These are phyloP conservation scores for Tanypteryx hageni DNA, from an alignment of 2,888 invertebrate species.

Conservation along the genomic window DNA sequence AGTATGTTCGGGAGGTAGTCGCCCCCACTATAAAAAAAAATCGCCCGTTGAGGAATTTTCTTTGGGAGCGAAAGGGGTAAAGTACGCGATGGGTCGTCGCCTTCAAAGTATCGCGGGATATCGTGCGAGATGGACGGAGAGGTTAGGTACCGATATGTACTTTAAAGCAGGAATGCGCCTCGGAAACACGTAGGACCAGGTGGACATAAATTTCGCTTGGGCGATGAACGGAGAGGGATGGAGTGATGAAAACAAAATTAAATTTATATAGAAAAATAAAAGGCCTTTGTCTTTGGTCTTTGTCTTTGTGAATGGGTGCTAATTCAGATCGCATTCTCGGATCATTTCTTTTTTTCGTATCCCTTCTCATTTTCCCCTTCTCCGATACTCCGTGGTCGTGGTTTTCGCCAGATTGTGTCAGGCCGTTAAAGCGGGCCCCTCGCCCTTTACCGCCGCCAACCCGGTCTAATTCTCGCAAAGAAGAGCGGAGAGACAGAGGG, in stretches of 20 bases:
- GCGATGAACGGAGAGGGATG: too few relatives aligned
- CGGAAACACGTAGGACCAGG: background rate
- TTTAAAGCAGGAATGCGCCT: background rate
- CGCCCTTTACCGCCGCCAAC: background rate
- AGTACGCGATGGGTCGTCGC: too few relatives aligned
- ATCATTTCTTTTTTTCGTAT: background rate
- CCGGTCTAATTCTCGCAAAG: background rate
- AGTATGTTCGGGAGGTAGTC: too few relatives aligned
- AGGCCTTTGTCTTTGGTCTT: background rate
- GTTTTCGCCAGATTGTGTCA: background rate
- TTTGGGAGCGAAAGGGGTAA: too few relatives aligned
- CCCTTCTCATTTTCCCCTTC: background rate
- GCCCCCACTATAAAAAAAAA: too few relatives aligned
- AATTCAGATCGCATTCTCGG: background rate
- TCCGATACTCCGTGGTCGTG: background rate
- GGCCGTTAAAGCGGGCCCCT: background rate
- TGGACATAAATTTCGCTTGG: too few relatives aligned
- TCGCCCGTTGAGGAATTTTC: too few relatives aligned
- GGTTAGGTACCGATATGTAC: too few relatives aligned
- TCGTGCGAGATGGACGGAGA: too few relatives aligned
- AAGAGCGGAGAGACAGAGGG: background rate
- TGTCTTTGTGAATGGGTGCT: slow-evolving; percentile 41
- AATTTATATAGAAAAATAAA: background rate
- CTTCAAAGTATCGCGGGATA: too few relatives aligned
- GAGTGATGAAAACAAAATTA: too few relatives aligned